Evolutionary conservation across 1,140 invertebrate species (phyloP).

Genomic region (Panagrolaimus sp.): DNA sequence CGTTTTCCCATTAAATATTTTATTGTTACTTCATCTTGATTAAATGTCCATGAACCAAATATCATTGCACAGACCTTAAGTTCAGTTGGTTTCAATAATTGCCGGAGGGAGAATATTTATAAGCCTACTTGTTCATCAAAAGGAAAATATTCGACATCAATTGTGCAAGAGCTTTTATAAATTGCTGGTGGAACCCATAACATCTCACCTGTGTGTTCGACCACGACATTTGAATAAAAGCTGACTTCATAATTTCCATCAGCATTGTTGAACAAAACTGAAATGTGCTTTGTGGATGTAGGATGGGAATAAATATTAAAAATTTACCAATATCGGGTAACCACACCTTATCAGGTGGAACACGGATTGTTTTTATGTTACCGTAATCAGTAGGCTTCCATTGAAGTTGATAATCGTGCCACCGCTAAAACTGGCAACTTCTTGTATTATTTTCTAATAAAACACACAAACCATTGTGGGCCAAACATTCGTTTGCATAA

Average conservation of each 20-base stretch:
- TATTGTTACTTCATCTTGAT: conserved; percentile 50
- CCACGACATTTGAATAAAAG: conserved; percentile 87
- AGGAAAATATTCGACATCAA: conserved; percentile 77
- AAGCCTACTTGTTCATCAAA: conserved; percentile 70
- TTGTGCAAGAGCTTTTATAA: conserved; percentile 79
- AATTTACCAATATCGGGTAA: conserved; percentile 74
- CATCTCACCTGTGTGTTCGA: conserved; percentile 82
- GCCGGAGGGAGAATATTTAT: conserved; percentile 74
- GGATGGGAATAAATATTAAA: no score
- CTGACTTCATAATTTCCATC: conserved; percentile 96
- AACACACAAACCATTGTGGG: conserved; percentile 33
- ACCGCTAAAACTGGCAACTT: conserved; percentile 65
- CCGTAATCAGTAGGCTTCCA: conserved; percentile 83
- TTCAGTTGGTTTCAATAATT: conserved; percentile 68
- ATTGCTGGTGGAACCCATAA: conserved; percentile 81
- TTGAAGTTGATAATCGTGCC: conserved; percentile 95
- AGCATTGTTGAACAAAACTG: conserved; percentile 62
- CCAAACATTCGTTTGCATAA: conserved; percentile 58
- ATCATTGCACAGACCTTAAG: conserved; percentile 96
- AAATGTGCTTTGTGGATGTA: neutral
- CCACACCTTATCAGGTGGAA: conserved; percentile 98
- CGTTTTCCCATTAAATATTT: conserved; percentile 47
- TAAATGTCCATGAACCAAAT: conserved; percentile 97
- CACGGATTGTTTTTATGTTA: conserved; percentile 65
- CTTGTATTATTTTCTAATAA: conserved; percentile 62